Evolutionary conservation across 2,888 invertebrate species (phyloP).

Genomic region (Drosophila mimetica): DNA sequence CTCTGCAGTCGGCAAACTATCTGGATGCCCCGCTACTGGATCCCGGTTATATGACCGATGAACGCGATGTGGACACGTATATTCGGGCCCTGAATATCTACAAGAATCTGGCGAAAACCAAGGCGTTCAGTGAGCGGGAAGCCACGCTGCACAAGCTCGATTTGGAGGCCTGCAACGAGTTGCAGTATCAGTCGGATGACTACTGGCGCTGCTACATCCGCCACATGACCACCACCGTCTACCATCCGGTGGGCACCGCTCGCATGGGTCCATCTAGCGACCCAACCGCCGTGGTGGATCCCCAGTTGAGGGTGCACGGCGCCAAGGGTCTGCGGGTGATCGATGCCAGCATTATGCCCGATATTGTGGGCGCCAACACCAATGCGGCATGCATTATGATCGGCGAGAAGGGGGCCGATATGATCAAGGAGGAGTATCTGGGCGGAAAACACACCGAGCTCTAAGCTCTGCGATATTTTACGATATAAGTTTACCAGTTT

Average conservation of each 20-base stretch:
- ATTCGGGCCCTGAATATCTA: slow-evolving; percentile 81
- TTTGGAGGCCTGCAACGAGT: slow-evolving; percentile 91
- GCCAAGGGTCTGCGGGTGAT: slow-evolving; percentile 86
- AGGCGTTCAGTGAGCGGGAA: slow-evolving; percentile 83
- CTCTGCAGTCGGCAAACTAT: slow-evolving; percentile 86
- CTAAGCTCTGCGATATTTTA: slow-evolving; percentile 30
- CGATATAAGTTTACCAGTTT: slow-evolving; percentile 4
- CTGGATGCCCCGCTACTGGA: slow-evolving; percentile 86
- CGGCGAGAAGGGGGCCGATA: slow-evolving; percentile 88
- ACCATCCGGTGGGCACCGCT: slow-evolving; percentile 89
- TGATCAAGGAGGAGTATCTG: slow-evolving; percentile 86
- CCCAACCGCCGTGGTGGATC: slow-evolving; percentile 86
- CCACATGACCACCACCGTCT: slow-evolving; percentile 91
- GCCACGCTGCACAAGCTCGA: slow-evolving; percentile 87
- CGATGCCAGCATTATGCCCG: slow-evolving; percentile 89
- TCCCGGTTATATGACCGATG: slow-evolving; percentile 87
- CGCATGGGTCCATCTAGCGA: slow-evolving; percentile 87
- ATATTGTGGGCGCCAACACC: slow-evolving; percentile 87
- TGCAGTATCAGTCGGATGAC: slow-evolving; percentile 89
- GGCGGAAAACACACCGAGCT: slow-evolving; percentile 56
- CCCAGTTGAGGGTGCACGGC: slow-evolving; percentile 86
- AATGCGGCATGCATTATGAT: slow-evolving; percentile 88
- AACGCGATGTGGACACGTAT: slow-evolving; percentile 85
- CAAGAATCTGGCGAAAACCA: slow-evolving; percentile 82
- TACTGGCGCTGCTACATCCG: slow-evolving; percentile 94